Evolutionary conservation across 2,797 vertebrate species (phyloP), one percentile per base, ranked within the genome.

Genomic region (Sebastes itinus): DNA sequence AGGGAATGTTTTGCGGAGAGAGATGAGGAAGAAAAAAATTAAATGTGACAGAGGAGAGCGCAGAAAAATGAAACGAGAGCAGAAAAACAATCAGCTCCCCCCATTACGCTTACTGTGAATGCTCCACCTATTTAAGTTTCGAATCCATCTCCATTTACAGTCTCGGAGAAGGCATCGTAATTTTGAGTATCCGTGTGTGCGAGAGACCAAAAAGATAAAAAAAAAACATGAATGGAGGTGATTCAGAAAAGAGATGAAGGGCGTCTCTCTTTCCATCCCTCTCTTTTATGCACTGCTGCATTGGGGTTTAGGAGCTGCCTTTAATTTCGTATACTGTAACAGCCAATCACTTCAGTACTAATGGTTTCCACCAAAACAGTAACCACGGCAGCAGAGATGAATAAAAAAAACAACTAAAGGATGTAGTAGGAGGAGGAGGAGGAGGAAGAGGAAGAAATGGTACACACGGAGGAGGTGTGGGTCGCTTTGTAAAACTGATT

Each of bases 101-200:
- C 25, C 76, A 80, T 77, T 78, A 81, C 10, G 6, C 76, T 88
- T 46, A 82, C 80, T 77, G 77, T 74, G 83, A 83, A 86, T 46
- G 85, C 83, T 92, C 80, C 83, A 82, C 72, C 72, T 85, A 54
- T 90, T 91, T 88, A 83, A 77, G 74, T 76, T 86, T 86, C 78
- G 72, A 82, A 88, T 92, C 88, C 52, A 75, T 92, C 90, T 91
- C 81, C 79, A 83, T 88, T 88, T 86, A 82, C 72, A 59, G 65
- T 77, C 85, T 61, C 62, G 42, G 73, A 78, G 65, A 80, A 78
- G 59, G 62, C 56, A 23, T n/a, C 7, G 32, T 87, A 71, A 85
- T 79, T 77, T 35, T 32, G 38, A 62, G 55, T 60, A n/a, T 73
- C 13, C 67, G 7, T 62, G 56, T 67, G 52, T 35, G 33, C 60